phyloP scores from a whole-genome alignment of 2,113 vertebrate species.

The Genyomyrus donnyi region DNA sequence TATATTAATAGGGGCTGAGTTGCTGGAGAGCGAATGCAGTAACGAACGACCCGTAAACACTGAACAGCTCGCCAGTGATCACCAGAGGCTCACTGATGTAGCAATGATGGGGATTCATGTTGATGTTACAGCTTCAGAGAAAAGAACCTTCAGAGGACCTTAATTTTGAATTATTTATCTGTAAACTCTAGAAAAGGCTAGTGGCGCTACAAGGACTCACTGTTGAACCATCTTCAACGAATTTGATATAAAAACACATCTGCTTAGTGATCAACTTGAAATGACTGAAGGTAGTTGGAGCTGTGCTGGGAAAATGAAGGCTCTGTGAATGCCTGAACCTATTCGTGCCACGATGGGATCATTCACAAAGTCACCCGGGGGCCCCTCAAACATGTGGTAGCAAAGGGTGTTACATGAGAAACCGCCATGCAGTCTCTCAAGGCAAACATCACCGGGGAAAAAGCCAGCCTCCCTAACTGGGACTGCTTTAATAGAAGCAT shows the following conservation, averaged over 20 bases:
- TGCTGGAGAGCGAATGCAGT: neutral
- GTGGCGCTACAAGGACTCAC: neutral
- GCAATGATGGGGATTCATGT: neutral
- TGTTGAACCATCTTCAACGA: neutral
- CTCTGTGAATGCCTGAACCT: neutral
- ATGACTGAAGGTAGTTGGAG: neutral
- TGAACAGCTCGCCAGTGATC: neutral
- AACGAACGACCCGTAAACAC: neutral
- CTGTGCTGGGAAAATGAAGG: neutral
- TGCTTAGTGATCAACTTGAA: neutral
- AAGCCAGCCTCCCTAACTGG: neutral
- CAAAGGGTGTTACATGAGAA: neutral
- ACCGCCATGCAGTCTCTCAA: neutral
- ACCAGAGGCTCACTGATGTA: neutral
- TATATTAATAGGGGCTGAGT: conserved; percentile 18
- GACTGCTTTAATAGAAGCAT: neutral
- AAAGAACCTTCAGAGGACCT: neutral
- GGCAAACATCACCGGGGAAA: neutral
- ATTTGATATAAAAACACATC: neutral
- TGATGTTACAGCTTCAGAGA: neutral
- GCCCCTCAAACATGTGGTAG: neutral
- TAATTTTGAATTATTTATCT: neutral
- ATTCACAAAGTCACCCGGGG: neutral
- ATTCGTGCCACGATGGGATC: neutral
- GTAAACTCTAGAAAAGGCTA: neutral